Percentiles rank a stretch among this genome's conserved stretches.
These are phyloP conservation scores for Theristicus caerulescens DNA, from an alignment of 2,113 vertebrate genomes.

Conservation along the genomic window DNA sequence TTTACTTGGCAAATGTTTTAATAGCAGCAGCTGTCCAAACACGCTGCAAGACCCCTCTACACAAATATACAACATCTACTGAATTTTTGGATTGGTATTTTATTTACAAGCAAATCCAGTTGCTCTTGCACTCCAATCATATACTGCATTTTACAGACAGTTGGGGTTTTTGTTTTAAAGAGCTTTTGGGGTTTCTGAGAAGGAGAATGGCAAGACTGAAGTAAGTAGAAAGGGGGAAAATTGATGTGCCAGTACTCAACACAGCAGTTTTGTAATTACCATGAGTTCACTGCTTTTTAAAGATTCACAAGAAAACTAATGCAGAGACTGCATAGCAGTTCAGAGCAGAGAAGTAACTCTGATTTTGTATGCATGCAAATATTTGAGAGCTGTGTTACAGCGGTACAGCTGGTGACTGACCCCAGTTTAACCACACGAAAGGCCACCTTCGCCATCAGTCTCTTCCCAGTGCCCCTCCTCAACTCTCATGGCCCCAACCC, in stretches of 20 bases:
- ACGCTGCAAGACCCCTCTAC: slow-evolving; percentile 15
- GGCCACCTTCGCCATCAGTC: neutral
- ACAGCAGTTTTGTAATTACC: neutral
- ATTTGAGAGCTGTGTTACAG: neutral
- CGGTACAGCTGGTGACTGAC: neutral
- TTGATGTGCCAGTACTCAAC: neutral
- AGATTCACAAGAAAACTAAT: neutral
- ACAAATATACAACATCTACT: slow-evolving; percentile 38
- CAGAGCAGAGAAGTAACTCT: neutral
- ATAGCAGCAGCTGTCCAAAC: slow-evolving; percentile 70
- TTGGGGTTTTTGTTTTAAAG: slow-evolving; percentile 3
- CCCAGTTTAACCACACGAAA: neutral
- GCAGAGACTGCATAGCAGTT: neutral
- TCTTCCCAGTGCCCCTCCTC: neutral
- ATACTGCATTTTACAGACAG: neutral
- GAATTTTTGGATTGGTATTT: neutral
- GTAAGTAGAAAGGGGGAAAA: neutral
- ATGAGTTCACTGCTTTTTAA: neutral
- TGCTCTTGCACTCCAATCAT: neutral
- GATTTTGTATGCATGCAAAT: neutral
- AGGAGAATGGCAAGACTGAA: neutral
- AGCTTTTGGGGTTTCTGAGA: neutral
- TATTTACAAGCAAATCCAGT: slow-evolving; percentile 13
- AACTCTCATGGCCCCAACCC: neutral
- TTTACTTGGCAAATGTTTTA: slow-evolving; percentile 39